Evolutionary conservation across 2,888 invertebrate genomes (phyloP).

Genomic region (Schizaphis graminum): DNA sequence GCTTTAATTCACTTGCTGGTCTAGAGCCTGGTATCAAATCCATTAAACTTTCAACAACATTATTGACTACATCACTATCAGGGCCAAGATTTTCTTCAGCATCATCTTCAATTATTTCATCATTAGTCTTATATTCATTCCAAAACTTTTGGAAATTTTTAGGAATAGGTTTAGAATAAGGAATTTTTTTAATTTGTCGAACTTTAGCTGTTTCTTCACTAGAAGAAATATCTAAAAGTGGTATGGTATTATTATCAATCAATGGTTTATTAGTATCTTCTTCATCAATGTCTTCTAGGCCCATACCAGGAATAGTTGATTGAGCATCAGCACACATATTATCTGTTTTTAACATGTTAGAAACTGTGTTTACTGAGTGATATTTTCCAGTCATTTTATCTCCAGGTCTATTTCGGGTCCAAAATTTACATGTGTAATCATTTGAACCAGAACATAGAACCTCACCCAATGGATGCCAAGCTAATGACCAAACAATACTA

Average conservation of each 20-base stretch:
- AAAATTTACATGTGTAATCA: conserved; percentile 98
- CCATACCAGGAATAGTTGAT: conserved; percentile 94
- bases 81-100: conserved; percentile 57
- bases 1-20: conserved; percentile 82
- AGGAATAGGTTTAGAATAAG: conserved; percentile 96
- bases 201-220: conserved; percentile 76
- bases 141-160: conserved; percentile 97
- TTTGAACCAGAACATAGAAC: conserved; percentile 99
- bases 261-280: conserved; percentile 70
- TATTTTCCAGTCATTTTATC: conserved; percentile 99
- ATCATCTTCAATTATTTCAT: conserved; percentile 61
- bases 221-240: conserved; percentile 86
- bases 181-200: conserved; percentile 76
- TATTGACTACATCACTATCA: conserved; percentile 62
- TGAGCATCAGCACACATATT: conserved; percentile 77
- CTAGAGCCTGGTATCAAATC: conserved; percentile 85
- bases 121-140: conserved; percentile 71
- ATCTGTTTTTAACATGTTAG: conserved; percentile 60
- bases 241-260: conserved; percentile 78
- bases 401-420: conserved; percentile 98
- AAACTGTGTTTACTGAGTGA: conserved; percentile 73
- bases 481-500: conserved; percentile 98
- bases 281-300: conserved; percentile 94
- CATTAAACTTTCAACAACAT: conserved; percentile 72
- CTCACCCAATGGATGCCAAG: conserved; percentile 99